Base-by-base conservation (phyloP, 2,888 invertebrate species). In the Yponomeuta evonymella region DNA sequence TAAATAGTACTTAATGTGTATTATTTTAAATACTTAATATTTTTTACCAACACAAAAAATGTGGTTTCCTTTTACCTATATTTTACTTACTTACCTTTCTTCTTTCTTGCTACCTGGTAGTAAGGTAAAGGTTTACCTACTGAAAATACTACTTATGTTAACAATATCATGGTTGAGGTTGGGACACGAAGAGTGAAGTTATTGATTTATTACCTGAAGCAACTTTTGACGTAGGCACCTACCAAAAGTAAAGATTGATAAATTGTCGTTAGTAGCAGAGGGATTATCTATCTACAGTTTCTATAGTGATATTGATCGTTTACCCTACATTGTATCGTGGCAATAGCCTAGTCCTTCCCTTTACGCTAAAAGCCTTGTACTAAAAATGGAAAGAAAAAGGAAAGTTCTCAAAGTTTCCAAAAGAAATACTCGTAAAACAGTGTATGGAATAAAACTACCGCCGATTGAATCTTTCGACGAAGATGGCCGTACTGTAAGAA, bases 361-460 rank as follows among this genome's bases (percentile, higher is more conserved):
- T 8, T 10, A 12, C 65, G 1, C 10, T 33, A n/a, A 63, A 63
- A 63, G 8, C 15, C 2, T 58, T 58, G 15, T 58, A 15, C 15
- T 58, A 58, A 58, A 58, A 58, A 58, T 58, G 51, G 51, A 58
- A 58, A 70, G 84, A 84, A 73, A 89, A 69, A 48, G 23, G n/a
- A 36, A 43, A 70, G 43, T 10, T 10, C 68, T 23, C 58, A 70
- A 64, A 48, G 43, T 10, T 10, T 70, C 33, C 58, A 70, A 64
- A 48, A 71, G 36, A 30, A 10, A 29, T 33, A 23, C 48, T 9
- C 66, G 70, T 8, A 72, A 85, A 80, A 78, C 79, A 8, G 76
- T 84, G 5, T 83, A 79, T 2, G 85, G 85, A 15, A 82, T 90
- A 65, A 91, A 89, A 76, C 76, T 92, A 48, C 92, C 92, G 33